A percentile compares a stretch with the other conserved stretches of the same genome.
Evolutionary conservation across 1,140 invertebrate species (phyloP).

Genomic region (Aphelenchoides besseyi): DNA sequence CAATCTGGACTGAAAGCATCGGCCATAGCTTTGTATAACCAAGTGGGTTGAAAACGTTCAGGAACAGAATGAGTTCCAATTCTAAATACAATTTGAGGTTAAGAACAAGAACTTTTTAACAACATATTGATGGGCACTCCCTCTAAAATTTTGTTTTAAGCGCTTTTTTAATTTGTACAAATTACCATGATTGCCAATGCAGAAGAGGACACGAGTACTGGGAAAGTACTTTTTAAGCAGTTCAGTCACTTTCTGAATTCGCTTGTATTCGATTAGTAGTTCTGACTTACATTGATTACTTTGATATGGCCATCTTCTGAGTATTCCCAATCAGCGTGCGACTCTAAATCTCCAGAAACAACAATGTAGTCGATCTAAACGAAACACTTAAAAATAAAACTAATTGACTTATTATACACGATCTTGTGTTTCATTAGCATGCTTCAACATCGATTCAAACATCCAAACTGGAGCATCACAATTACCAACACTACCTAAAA

Average conservation of each 20-base stretch:
- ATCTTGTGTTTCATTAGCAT: conserved; percentile 38
- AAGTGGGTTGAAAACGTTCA: conserved; percentile 47
- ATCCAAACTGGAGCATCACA: conserved; percentile 54
- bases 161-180: too few species aligned
- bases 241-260: too few species aligned
- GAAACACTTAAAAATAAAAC: neutral
- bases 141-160: too few species aligned
- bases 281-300: conserved; percentile 38
- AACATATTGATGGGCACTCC: conserved; percentile 32
- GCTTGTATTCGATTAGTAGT: too few species aligned
- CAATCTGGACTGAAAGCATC: conserved; percentile 43
- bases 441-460: conserved; percentile 48
- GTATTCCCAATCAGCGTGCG: conserved; percentile 51
- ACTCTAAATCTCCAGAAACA: conserved; percentile 49
- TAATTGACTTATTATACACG: conserved; percentile 25
- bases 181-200: conserved; percentile 53
- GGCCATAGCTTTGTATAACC: conserved; percentile 51
- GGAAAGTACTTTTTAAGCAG: conserved; percentile 44
- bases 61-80: conserved; percentile 47
- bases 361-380: conserved; percentile 51
- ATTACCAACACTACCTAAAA: conserved; percentile 34
- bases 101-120: too few species aligned
- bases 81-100: conserved; percentile 27
- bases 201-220: conserved; percentile 40
- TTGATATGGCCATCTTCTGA: conserved; percentile 23